Base-by-base conservation (phyloP, 2,888 invertebrate species). In the Sesia apiformis region DNA sequence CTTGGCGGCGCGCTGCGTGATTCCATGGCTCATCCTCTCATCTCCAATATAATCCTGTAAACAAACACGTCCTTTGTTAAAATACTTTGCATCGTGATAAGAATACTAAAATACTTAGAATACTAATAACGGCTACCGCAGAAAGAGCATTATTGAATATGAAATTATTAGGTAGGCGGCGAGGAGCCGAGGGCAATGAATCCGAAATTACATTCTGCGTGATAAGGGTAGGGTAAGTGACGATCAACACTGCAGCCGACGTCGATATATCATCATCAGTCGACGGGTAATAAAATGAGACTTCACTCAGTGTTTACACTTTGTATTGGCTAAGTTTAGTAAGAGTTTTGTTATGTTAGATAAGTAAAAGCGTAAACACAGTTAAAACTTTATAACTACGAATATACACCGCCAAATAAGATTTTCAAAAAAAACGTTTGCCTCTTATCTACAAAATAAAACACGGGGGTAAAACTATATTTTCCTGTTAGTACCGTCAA, bases 1-100 rank as follows among this genome's bases (percentile, higher is more conserved):
- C 90, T 86, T 75, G 90, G 90, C 89, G 90, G 89, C 86, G 90
- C 86, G 75, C 90, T 90, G 69, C 88, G 90, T 79, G 90, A 89
- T 85, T 90, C 90, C 90, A 90, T 90, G 70, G 84, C 78, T 90
- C 90, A 90, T 90, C 82, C 75, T 89, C 72, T 85, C 83, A 83
- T 84, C 67, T 63, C 81, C 78, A 77, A 73, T 71, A 63, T 67
- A 70, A 73, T 72, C 78, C 88, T 88, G 83, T 53, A 80, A 87
- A 74, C 58, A 69, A 71, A 71, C 63, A 66, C 3, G 23, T 4
- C 4, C 3, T 46, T 23, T 23, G 23, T 23, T 23, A 23, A 23
- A 23, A 23, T 23, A 23, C 23, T 23, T 23, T 23, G 23, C 23
- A 23, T 23, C 23, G 23, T 23, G 23, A 23, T 23, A 23, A 23